phyloP scores from a whole-genome alignment of 2,888 invertebrate genomes.

The Tenthredo amoena region DNA sequence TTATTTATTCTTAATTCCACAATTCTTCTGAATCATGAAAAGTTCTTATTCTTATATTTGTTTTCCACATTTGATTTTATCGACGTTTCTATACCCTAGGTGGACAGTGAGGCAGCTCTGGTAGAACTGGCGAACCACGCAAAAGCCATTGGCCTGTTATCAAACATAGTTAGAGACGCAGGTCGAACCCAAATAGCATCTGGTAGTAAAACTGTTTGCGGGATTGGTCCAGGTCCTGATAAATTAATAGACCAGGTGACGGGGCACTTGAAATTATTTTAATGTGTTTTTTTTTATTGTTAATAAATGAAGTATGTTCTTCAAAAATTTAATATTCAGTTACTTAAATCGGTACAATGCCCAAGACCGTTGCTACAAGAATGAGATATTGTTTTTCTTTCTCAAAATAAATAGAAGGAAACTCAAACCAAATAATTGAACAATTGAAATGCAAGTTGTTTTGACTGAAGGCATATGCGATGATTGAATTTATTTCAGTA shows the following conservation, averaged over 20 bases:
- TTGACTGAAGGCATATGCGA: conserved; percentile 38
- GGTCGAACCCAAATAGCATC: conserved; percentile 95
- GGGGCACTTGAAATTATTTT: conserved; percentile 92
- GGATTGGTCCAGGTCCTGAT: conserved; percentile 94
- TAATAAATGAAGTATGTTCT: conserved; percentile 42
- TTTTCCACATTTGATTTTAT: not conserved
- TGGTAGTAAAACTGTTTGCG: conserved; percentile 94
- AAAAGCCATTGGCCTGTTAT: conserved; percentile 84
- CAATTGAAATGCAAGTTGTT: not conserved
- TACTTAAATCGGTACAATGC: conserved; percentile 8
- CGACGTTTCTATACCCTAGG: conserved; percentile 77
- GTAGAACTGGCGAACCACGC: conserved; percentile 86
- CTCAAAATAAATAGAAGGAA: conserved; percentile 28
- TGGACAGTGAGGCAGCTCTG: conserved; percentile 88
- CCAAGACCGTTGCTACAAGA: not conserved
- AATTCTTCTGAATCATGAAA: not conserved
- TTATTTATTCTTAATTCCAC: not conserved
- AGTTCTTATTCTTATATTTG: not conserved
- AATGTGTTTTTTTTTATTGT: conserved; percentile 67
- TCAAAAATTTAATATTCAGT: not conserved
- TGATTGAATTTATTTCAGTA: conserved; percentile 50
- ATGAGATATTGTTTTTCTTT: not conserved
- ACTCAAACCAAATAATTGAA: conserved; percentile 51
- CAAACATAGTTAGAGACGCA: conserved; percentile 91
- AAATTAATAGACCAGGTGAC: conserved; percentile 89